phyloP scores from a whole-genome alignment of 2,797 vertebrate species.

The Enteromius afrohamiltoni region DNA sequence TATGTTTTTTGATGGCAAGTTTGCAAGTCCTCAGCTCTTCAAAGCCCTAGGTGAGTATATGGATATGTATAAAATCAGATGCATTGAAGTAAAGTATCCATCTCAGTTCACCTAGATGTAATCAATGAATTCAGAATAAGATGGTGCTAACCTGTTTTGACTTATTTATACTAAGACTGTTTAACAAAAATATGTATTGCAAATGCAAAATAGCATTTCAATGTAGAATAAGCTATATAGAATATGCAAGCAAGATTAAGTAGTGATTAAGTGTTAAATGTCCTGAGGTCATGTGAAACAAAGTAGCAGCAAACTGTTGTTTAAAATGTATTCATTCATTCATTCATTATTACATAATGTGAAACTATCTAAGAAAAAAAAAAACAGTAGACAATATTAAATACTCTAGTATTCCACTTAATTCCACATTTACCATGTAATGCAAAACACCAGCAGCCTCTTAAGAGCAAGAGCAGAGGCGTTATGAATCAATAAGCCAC shows the following conservation, averaged over 20 bases:
- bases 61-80: background rate
- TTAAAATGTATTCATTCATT: background rate
- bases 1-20: constrained; percentile 90
- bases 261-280: background rate
- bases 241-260: background rate
- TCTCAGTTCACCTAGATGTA: background rate
- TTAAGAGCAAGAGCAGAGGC: constrained; percentile 12
- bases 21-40: constrained; percentile 85
- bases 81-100: background rate
- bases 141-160: background rate
- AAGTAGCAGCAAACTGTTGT: background rate
- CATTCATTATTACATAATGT: background rate
- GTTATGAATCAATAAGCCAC: constrained; percentile 6
- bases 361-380: background rate
- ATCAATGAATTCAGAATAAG: background rate
- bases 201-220: background rate
- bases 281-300: background rate
- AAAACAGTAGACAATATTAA: background rate
- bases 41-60: constrained; percentile 86
- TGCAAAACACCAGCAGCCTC: constrained; percentile 1
- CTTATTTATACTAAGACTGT: background rate
- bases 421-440: background rate
- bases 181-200: background rate
- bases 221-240: background rate
- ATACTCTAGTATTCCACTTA: background rate